Conservation (phyloP, 2,797 vertebrate genomes). For the Valencia hispanica region DNA sequence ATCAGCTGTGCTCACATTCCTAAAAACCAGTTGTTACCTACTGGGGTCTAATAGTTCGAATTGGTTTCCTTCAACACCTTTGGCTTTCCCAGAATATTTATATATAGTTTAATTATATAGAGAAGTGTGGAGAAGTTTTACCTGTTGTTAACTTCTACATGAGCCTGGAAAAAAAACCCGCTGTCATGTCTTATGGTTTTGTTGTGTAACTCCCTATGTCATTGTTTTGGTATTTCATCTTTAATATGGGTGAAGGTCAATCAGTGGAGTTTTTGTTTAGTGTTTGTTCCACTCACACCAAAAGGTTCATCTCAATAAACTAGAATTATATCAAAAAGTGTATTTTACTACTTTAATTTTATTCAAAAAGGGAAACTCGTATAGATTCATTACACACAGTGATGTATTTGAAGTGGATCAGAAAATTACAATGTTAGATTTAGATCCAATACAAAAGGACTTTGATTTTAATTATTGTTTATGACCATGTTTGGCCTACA, state of each 20-base stretch:
- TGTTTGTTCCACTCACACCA: not conserved
- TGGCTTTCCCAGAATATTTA: not conserved
- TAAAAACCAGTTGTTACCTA: not conserved
- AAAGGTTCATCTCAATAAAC: not conserved
- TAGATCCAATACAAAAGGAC: not conserved
- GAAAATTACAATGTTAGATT: not conserved
- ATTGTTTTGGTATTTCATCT: not conserved
- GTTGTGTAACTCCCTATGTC: not conserved
- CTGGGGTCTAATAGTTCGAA: conserved; percentile 9
- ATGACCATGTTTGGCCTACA: not conserved
- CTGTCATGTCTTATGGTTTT: not conserved
- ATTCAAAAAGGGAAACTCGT: not conserved
- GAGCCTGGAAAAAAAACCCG: not conserved
- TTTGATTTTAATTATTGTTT: not conserved
- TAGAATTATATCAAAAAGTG: not conserved
- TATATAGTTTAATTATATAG: not conserved
- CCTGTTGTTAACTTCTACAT: not conserved
- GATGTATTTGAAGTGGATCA: not conserved
- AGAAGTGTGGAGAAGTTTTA: not conserved
- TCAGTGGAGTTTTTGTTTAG: not conserved
- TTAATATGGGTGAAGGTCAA: not conserved
- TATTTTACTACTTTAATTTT: not conserved
- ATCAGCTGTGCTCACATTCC: not conserved
- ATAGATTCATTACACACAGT: not conserved
- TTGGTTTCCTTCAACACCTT: not conserved